Base-by-base conservation (phyloP, 2,797 vertebrate species). In the Myripristis jacobus region DNA sequence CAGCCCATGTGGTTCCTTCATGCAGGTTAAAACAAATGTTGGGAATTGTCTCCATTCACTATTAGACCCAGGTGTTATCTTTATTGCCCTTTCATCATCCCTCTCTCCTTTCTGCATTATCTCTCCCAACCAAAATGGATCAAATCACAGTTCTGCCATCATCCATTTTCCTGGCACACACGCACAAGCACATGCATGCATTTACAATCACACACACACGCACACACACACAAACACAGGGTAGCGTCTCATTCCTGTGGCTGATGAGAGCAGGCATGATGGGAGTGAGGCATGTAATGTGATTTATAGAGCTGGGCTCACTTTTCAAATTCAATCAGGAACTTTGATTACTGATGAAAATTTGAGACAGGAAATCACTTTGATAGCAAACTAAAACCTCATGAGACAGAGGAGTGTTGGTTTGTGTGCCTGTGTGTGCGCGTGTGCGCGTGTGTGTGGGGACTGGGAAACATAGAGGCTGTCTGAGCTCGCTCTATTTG, bases 261-360 rank as follows among this genome's bases (percentile, higher is more conserved):
- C 82, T 91, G 88, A 88, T 90, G 83, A 87, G 87, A 85, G 85
- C 75, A 76, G 65, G 82, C 85, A 81, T 87, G 90, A 91, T 89
- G 83, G 77, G 87, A 91, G 81, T 80, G 85, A 91, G 87, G 90
- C 91, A 91, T 93, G 88, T 93, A 93, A 94, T 94, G 88, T 90
- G 89, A 93, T 94, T 93, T 92, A 91, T 89, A 73, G 88, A 89
- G 86, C 81, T 21, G 73, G 87, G 85, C 88, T 93, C 90, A 90
- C 88, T 93, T 92, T 91, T 92, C 87, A 92, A 91, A 94, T 93
- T 92, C 88, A 94, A 94, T 92, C 87, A 92, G 90, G 91, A 93
- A 92, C 92, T 92, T 92, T 92, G 91, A 94, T 93, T 90, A 88
- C 92, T 91, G 89, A 93, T 92, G 88, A 92, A 91, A 92, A 92